phyloP scores from a whole-genome alignment of 2,888 invertebrate genomes.

The Sthenelais limicola region DNA sequence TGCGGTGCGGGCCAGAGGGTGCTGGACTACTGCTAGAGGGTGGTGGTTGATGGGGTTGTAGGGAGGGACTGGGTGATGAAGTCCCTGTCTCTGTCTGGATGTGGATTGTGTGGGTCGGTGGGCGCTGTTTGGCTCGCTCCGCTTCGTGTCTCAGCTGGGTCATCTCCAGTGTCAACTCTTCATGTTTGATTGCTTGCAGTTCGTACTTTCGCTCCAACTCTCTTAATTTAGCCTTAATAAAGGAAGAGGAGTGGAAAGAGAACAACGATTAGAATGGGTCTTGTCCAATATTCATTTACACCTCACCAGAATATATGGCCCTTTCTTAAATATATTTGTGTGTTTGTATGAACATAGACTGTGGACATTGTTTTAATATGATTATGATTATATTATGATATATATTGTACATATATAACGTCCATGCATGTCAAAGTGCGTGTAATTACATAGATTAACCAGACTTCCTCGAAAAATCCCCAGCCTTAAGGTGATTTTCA shows the following conservation, averaged over 20 bases:
- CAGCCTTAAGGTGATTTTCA: too few species aligned
- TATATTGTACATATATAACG: background rate
- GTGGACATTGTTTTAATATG: background rate
- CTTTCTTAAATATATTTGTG: too few species aligned
- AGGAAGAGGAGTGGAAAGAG: background rate
- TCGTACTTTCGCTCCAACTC: slow-evolving; percentile 93
- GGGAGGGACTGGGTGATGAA: background rate
- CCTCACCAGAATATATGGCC: too few species aligned
- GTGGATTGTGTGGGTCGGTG: background rate
- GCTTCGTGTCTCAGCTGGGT: slow-evolving; percentile 76
- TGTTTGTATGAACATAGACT: background rate
- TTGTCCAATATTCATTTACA: too few species aligned
- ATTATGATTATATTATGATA: background rate
- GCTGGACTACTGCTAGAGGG: background rate
- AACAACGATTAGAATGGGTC: too few species aligned
- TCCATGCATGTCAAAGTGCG: too few species aligned
- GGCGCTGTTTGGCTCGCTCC: slow-evolving; percentile 12
- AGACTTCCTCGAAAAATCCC: too few species aligned
- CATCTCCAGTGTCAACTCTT: slow-evolving; percentile 90
- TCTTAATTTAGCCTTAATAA: slow-evolving; percentile 72
- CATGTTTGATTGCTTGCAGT: slow-evolving; percentile 82
- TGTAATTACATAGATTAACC: too few species aligned
- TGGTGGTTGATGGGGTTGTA: background rate
- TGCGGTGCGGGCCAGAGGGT: slow-evolving; percentile 14
- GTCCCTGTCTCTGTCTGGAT: background rate